A percentile compares a stretch with the other conserved stretches of the same genome.
Conservation (phyloP, 1,140 invertebrate genomes). For the Lepidurus couesii region DNA sequence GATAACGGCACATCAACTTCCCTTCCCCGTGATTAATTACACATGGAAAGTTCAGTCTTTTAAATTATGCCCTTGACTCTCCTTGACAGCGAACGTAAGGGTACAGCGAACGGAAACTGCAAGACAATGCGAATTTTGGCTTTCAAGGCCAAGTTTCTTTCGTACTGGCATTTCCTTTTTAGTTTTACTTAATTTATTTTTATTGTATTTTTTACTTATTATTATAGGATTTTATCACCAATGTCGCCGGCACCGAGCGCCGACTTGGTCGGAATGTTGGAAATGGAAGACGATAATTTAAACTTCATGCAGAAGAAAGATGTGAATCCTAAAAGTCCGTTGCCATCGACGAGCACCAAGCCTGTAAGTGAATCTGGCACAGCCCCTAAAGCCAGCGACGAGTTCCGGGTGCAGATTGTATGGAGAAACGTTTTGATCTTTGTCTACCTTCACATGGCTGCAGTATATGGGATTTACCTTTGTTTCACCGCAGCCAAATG, state of each 20-base stretch:
- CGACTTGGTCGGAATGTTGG: slow-evolving; percentile 33
- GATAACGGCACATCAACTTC: not conserved
- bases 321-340: not conserved
- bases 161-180: no score
- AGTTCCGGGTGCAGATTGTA: slow-evolving; percentile 46
- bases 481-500: slow-evolving; percentile 51
- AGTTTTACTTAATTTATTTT: not conserved
- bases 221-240: slow-evolving; percentile 28
- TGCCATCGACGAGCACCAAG: not conserved
- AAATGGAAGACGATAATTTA: slow-evolving; percentile 26
- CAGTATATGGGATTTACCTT: slow-evolving; percentile 59
- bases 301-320: slow-evolving; percentile 27
- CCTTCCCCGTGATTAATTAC: no score
- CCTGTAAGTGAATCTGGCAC: slow-evolving; percentile 20
- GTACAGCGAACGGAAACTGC: no score
- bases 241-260: slow-evolving; percentile 28
- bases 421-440: slow-evolving; percentile 66
- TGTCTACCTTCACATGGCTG: slow-evolving; percentile 55
- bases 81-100: no score
- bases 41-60: no score
- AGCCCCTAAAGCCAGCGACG: slow-evolving; percentile 21
- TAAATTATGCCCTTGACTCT: no score
- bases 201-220: not conserved
- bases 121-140: no score
- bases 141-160: no score